phyloP scores from a whole-genome alignment of 2,113 vertebrate species.

The Gasterosteus nipponicus region DNA sequence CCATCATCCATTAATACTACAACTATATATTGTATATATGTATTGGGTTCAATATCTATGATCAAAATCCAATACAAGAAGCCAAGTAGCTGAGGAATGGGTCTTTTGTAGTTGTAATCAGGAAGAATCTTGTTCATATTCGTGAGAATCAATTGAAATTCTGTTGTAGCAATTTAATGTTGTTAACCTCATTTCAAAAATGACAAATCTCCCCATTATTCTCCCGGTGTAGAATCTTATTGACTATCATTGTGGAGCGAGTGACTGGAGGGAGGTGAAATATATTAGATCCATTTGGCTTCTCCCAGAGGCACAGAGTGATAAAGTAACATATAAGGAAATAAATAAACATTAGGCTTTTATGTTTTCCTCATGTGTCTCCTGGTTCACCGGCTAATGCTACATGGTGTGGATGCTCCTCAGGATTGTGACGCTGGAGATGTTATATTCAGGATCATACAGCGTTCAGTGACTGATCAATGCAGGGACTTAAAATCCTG shows the following conservation, averaged over 20 bases:
- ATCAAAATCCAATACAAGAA: not conserved
- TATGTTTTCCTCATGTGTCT: conserved; percentile 37
- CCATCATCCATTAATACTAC: not conserved
- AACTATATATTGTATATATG: not conserved
- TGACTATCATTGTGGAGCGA: conserved; percentile 64
- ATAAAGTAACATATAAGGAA: conserved; percentile 71
- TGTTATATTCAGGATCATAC: conserved; percentile 24
- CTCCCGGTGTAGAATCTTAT: conserved; percentile 75
- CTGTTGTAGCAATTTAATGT: conserved; percentile 61
- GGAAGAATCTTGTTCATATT: conserved; percentile 8
- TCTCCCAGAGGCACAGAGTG: conserved; percentile 71
- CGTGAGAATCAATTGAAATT: conserved; percentile 55
- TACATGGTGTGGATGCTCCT: conserved; percentile 16
- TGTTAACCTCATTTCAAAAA: conserved; percentile 70
- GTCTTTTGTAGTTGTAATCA: not conserved
- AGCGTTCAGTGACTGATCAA: conserved; percentile 30
- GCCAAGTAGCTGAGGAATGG: not conserved
- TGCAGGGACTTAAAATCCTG: conserved; percentile 27
- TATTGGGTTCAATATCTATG: not conserved
- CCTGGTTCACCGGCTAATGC: conserved; percentile 19
- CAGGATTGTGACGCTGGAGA: conserved; percentile 21
- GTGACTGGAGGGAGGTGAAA: conserved; percentile 70
- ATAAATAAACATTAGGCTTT: conserved; percentile 71
- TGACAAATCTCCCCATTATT: conserved; percentile 76
- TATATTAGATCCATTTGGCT: conserved; percentile 77